Conservation (phyloP, 2,797 vertebrate genomes). For the Picus viridis region DNA sequence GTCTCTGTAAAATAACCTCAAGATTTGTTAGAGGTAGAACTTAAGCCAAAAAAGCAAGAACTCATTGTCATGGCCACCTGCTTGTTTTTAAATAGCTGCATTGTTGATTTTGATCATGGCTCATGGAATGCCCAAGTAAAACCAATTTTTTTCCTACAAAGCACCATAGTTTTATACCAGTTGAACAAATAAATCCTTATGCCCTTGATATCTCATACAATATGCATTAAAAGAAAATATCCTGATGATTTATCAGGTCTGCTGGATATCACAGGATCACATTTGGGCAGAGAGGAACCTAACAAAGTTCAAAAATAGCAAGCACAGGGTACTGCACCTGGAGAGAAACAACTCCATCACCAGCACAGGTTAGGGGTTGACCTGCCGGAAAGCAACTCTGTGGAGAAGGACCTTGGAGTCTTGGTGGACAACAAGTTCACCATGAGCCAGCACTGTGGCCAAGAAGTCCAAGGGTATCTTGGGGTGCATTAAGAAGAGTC, state of each 20-base stretch:
- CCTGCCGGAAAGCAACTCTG: too few relatives aligned
- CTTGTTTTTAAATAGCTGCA: not conserved
- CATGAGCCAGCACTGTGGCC: too few relatives aligned
- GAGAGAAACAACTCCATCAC: too few relatives aligned
- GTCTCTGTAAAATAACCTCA: slow-evolving; percentile 80
- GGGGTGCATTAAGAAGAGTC: too few relatives aligned
- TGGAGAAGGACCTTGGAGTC: too few relatives aligned
- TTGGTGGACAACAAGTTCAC: too few relatives aligned
- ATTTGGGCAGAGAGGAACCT: too few relatives aligned
- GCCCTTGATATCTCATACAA: not conserved
- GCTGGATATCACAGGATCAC: not conserved
- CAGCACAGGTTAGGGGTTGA: too few relatives aligned
- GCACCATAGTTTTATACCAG: not conserved
- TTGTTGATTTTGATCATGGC: not conserved
- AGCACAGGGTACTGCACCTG: too few relatives aligned
- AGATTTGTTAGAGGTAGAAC: slow-evolving; percentile 84
- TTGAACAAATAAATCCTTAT: not conserved
- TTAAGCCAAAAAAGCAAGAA: slow-evolving; percentile 34
- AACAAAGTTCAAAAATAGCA: too few relatives aligned
- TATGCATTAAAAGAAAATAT: not conserved
- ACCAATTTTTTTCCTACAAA: not conserved
- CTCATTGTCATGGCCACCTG: not conserved
- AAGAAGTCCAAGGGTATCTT: too few relatives aligned
- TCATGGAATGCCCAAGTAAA: not conserved
- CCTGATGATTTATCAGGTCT: not conserved